Evolutionary conservation across 2,888 invertebrate species (phyloP), one percentile per base, ranked within the genome.

Genomic region (Polydrusus cervinus): DNA sequence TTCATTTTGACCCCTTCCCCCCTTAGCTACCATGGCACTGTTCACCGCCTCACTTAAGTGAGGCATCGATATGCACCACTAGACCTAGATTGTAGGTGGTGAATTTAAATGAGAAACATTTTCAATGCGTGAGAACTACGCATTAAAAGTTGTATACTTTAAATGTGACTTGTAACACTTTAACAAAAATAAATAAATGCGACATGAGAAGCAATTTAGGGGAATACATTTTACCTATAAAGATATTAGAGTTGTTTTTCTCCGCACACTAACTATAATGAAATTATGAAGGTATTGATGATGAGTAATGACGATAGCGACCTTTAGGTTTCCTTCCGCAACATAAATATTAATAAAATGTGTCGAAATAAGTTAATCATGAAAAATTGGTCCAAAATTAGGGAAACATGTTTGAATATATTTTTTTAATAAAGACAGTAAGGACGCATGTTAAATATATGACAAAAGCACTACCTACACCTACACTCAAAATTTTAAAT

Each of bases 341-440:
- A 65, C 51, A 65, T 65, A 49, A 51, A 65, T 65, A 49, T 65
- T 38, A n/a, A 65, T 64, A 45, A 64, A 25, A 64, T 11, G n/a
- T 62, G 64, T 64, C 64, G 45, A 49, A 49, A 64, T 49, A 47
- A 3, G 30, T 30, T 49, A 65, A 65, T 65, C 65, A 49, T 16
- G 49, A 20, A 65, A 47, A 2, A 25, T 60, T 11, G 25, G 25
- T 5, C 25, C 25, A 25, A 25, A 25, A 1, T 25, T 25, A 3
- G 25, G 25, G 25, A 5, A n/a, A n/a, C n/a, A n/a, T n/a, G 25
- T 25, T 25, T 25, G 25, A 25, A 25, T 25, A 5, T 25, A 25
- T 25, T 25, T 25, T 25, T 25, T 5, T 25, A 5, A 5, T 3
- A 5, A 25, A 25, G 25, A 25, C 25, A 25, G 5, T 25, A 25